phyloP scores from a whole-genome alignment of 2,797 vertebrate genomes.

The Pseudochaenichthys georgianus region DNA sequence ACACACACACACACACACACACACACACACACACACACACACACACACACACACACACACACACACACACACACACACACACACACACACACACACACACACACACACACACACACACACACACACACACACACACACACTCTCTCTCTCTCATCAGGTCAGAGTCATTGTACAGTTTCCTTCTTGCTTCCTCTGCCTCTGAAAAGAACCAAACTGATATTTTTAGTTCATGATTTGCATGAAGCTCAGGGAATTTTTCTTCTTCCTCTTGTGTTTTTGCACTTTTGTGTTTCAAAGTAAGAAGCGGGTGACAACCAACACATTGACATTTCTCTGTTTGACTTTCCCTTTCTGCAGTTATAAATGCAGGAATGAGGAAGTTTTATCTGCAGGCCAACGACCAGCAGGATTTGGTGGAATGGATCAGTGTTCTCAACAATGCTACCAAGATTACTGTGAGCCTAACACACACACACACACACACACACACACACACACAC shows the following conservation, averaged over 20 bases:
- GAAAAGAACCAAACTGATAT: slow-evolving; percentile 40
- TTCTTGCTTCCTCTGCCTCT: slow-evolving; percentile 24
- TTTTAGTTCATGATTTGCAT: slow-evolving; percentile 52
- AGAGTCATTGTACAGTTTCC: no score
- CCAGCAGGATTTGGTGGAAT: slow-evolving; percentile 96
- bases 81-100: no score
- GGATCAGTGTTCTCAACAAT: slow-evolving; percentile 95
- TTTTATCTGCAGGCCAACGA: slow-evolving; percentile 97
- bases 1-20: slow-evolving; percentile 4
- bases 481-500: slow-evolving; percentile 29
- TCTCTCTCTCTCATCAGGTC: no score
- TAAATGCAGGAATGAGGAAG: slow-evolving; percentile 97
- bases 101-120: no score
- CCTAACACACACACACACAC: slow-evolving; percentile 14
- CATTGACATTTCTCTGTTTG: background rate
- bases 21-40: no score
- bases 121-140: no score
- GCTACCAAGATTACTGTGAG: slow-evolving; percentile 99
- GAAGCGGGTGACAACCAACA: background rate
- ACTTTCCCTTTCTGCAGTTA: slow-evolving; percentile 80
- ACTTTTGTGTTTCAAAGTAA: background rate
- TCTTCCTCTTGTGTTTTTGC: slow-evolving; percentile 10
- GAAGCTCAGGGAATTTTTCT: background rate
- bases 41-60: no score
- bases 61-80: no score